Evolutionary conservation across 1,140 invertebrate genomes (phyloP).

Genomic region (Carcinoscorpius rotundicauda): DNA sequence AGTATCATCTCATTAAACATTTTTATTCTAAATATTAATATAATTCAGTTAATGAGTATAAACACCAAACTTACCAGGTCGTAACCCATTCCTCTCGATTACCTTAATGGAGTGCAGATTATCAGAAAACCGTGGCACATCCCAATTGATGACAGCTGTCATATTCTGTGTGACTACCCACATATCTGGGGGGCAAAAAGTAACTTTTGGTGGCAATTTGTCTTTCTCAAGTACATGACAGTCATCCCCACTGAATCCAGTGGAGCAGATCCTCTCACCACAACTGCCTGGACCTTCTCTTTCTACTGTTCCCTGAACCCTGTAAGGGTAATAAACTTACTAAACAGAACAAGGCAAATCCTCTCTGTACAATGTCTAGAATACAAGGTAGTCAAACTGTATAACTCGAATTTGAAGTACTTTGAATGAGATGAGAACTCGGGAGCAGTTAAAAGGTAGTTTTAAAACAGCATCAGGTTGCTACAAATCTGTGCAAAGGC

Average conservation of each 20-base stretch:
- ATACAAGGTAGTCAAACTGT: too few species aligned
- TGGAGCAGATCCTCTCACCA: slow-evolving; percentile 70
- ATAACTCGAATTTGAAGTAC: too few species aligned
- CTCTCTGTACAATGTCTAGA: too few species aligned
- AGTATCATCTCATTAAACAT: too few species aligned
- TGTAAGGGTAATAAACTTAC: slow-evolving; percentile 25
- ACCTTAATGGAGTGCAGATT: slow-evolving; percentile 67
- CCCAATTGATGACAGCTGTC: slow-evolving; percentile 84
- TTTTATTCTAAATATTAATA: too few species aligned
- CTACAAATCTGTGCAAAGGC: too few species aligned
- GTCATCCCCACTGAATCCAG: slow-evolving; percentile 66
- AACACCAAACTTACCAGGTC: slow-evolving; percentile 45
- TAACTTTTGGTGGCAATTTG: slow-evolving; percentile 68
- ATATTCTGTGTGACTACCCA: slow-evolving; percentile 89
- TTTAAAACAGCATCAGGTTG: too few species aligned
- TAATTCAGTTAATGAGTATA: background rate
- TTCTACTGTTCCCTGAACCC: slow-evolving; percentile 71
- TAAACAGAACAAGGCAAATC: background rate
- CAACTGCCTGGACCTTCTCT: slow-evolving; percentile 80
- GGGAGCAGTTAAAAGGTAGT: too few species aligned
- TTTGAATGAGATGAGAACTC: too few species aligned
- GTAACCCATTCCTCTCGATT: slow-evolving; percentile 68
- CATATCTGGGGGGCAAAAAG: slow-evolving; percentile 81
- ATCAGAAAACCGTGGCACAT: slow-evolving; percentile 80
- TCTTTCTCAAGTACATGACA: slow-evolving; percentile 73